Percentiles rank a stretch among this genome's conserved stretches.
phyloP scores from a whole-genome alignment of 2,113 vertebrate species.

The Eira barbara region DNA sequence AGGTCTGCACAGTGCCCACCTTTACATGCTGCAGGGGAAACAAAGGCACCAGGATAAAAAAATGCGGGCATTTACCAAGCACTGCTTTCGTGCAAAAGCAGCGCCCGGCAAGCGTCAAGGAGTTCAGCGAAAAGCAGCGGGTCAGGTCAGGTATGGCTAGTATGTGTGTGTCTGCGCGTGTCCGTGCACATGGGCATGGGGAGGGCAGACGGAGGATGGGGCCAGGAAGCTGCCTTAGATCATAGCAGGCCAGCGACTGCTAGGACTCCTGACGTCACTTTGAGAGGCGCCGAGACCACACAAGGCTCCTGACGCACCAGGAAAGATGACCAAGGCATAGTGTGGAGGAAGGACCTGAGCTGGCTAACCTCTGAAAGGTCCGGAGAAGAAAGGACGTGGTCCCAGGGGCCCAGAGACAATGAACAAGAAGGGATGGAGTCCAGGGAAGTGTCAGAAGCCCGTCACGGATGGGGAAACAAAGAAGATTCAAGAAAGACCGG shows the following conservation, averaged over 20 bases:
- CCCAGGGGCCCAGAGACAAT: neutral
- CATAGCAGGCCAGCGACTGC: neutral
- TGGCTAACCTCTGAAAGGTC: fast-evolving
- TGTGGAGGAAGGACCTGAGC: too few relatives aligned
- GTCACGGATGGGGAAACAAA: neutral
- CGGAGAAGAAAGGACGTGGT: neutral
- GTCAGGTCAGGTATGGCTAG: neutral
- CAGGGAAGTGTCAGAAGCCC: neutral
- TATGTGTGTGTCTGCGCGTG: fast-evolving
- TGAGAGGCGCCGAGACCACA: neutral
- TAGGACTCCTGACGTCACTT: too few relatives aligned
- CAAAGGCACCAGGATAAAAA: neutral
- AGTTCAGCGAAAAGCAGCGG: fast-evolving
- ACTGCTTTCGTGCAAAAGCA: neutral
- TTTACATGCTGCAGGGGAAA: fast-evolving
- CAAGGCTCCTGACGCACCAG: fast-evolving
- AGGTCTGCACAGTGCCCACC: neutral
- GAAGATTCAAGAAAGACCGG: fast-evolving
- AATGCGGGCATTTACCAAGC: fast-evolving
- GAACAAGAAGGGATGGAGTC: too few relatives aligned
- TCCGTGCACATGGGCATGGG: fast-evolving
- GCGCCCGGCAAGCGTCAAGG: neutral
- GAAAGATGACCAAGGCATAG: neutral
- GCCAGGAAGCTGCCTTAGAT: fast-evolving
- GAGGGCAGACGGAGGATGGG: too few relatives aligned